Evolutionary conservation across 2,888 invertebrate genomes (phyloP), one percentile per base, ranked within the genome.

Genomic region (Apamea anceps): DNA sequence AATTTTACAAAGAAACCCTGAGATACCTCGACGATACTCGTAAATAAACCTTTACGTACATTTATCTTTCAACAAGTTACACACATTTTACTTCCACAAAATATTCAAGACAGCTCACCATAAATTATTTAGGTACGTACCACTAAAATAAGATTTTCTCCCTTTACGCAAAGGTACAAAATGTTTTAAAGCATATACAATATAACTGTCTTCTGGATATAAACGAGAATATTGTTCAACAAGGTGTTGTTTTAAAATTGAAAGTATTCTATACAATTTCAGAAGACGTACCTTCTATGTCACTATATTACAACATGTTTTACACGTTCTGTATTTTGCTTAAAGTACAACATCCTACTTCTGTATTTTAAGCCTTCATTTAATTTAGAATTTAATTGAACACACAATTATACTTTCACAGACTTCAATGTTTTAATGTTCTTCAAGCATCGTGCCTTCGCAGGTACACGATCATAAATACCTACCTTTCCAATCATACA

Each of bases 31-130:
- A 45, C 72, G 3, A 51, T 80, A 67, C 28, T 70, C 60, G 32
- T 32, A 32, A 83, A 62, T 8, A 15, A 51, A 70, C 63, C 60
- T 60, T 65, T 18, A 83, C 57, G 63, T 68, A 57, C 48, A 65
- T 42, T 32, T 54, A 32, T 65, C 48, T 65, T 73, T 48, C 32
- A 73, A 51, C 12, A 78, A 72, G 63, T 62, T 37, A 62, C 18
- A 84, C 68, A 60, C 57, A 73, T 84, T 79, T 78, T 70, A 66
- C 63, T 66, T 3, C 1, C 1, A 65, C 28, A 37, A 60, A 51
- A 79, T 63, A 68, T 84, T 83, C 78, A 72, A 68, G 45, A 77
- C 66, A 45, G 18, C 28, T 79, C 72, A 54, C 70, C 37, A n/a
- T 51, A 51, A 13, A 82, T 66, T 66, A 45, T 71, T 71, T 60